Conservation (phyloP, 2,797 vertebrate genomes). For the Steatocranus sp. region DNA sequence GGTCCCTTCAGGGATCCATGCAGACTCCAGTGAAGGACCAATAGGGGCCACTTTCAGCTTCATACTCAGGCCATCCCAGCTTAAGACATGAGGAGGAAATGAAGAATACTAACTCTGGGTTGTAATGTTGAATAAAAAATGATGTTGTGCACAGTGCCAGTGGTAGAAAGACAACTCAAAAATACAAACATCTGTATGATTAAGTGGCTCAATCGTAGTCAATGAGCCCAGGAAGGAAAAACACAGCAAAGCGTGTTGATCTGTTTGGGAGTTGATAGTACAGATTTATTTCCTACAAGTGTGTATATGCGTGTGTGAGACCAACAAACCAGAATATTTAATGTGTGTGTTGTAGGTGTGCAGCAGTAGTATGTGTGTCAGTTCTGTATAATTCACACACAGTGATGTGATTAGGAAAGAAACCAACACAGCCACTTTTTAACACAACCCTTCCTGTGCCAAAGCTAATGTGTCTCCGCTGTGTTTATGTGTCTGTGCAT, state of each 20-base stretch:
- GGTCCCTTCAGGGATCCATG: background rate
- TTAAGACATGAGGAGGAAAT: background rate
- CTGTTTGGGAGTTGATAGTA: background rate
- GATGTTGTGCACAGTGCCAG: background rate
- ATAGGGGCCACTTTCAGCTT: background rate
- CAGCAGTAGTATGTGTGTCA: background rate
- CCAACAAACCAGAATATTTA: background rate
- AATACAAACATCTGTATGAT: slow-evolving; percentile 25
- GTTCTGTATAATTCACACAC: slow-evolving; percentile 11
- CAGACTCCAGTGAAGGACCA: background rate
- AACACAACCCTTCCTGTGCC: background rate
- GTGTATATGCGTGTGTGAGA: background rate
- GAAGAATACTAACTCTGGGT: background rate
- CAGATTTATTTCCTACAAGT: background rate
- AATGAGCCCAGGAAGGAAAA: slow-evolving; percentile 4
- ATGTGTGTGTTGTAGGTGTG: background rate
- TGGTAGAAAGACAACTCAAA: background rate
- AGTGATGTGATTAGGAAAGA: slow-evolving; percentile 1
- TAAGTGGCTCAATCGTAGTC: slow-evolving; percentile 16
- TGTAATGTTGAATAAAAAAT: background rate
- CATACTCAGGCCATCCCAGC: background rate
- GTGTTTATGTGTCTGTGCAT: background rate
- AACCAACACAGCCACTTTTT: slow-evolving; percentile 2
- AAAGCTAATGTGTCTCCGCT: background rate
- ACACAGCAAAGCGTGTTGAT: background rate